A percentile compares a stretch with the other conserved stretches of the same genome.
Conservation (phyloP, 2,113 vertebrate species). For the Synchiropus splendidus region DNA sequence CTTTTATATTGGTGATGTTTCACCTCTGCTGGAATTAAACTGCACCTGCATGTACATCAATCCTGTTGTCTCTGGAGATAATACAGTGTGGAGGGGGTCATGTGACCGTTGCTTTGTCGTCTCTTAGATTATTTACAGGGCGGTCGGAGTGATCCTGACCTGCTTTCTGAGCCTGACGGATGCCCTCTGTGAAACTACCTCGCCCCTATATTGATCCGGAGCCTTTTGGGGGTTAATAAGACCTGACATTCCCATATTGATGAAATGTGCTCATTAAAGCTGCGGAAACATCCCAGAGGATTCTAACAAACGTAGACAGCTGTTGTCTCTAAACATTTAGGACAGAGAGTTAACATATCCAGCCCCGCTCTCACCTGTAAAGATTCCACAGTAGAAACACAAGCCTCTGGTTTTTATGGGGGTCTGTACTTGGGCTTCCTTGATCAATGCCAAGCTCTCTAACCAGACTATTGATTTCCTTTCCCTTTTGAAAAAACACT, state of each 20-base stretch:
- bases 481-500: slow-evolving; percentile 55
- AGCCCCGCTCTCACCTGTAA: slow-evolving; percentile 31
- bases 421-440: slow-evolving; percentile 33
- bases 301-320: slow-evolving; percentile 18
- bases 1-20: slow-evolving; percentile 3
- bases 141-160: slow-evolving; percentile 48
- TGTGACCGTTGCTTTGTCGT: slow-evolving; percentile 44
- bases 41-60: slow-evolving; percentile 10
- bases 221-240: slow-evolving; percentile 66
- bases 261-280: slow-evolving; percentile 55
- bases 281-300: slow-evolving; percentile 23
- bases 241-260: slow-evolving; percentile 63
- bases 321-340: slow-evolving; percentile 36
- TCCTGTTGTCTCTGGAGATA: slow-evolving; percentile 18
- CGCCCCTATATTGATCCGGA: slow-evolving; percentile 43
- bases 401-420: slow-evolving; percentile 8
- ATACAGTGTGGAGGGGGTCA: slow-evolving; percentile 40
- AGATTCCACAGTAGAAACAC: slow-evolving; percentile 28
- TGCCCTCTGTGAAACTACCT: slow-evolving; percentile 46
- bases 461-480: slow-evolving; percentile 68
- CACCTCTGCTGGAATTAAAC: too few relatives aligned
- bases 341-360: slow-evolving; percentile 6
- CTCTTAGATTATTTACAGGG: slow-evolving; percentile 52
- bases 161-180: slow-evolving; percentile 53
- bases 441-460: slow-evolving; percentile 67